Percentiles rank a stretch among this genome's conserved stretches.
These are phyloP conservation scores for Catharus ustulatus DNA, from an alignment of 2,797 vertebrate species.

Conservation along the genomic window DNA sequence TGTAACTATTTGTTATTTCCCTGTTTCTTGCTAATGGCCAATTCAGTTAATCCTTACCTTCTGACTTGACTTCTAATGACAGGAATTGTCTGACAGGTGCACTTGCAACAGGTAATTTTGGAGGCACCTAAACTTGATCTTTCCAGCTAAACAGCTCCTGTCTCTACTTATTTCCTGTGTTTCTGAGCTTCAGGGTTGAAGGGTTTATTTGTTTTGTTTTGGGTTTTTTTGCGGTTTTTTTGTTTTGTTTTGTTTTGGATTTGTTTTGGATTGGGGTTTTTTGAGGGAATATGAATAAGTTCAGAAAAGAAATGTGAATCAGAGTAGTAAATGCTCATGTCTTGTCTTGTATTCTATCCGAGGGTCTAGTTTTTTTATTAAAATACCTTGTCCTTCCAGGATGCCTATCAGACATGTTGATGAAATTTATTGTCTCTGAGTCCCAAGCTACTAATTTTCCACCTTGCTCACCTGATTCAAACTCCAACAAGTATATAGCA, in stretches of 20 bases:
- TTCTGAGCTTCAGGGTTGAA: not conserved
- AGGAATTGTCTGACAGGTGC: not conserved
- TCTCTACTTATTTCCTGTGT: not conserved
- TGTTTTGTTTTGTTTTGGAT: not conserved
- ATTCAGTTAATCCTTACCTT: not conserved
- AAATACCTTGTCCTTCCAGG: not conserved
- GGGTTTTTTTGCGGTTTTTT: not conserved
- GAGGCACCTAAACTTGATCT: not conserved
- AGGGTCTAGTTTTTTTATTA: not conserved
- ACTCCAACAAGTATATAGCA: not conserved
- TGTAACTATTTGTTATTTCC: not conserved
- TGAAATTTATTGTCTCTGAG: not conserved
- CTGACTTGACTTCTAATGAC: not conserved
- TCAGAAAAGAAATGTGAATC: not conserved
- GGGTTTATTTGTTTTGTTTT: not conserved
- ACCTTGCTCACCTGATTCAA: not conserved
- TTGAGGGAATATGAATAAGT: not conserved
- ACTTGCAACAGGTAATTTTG: not conserved
- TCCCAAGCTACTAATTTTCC: not conserved
- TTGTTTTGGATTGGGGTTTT: not conserved
- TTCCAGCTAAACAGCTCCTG: not conserved
- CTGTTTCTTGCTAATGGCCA: not conserved
- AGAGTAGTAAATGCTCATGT: not conserved
- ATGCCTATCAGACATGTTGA: not conserved
- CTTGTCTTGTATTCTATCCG: not conserved